Evolutionary conservation across 2,888 invertebrate species (phyloP).

Genomic region (Vanessa cardui): DNA sequence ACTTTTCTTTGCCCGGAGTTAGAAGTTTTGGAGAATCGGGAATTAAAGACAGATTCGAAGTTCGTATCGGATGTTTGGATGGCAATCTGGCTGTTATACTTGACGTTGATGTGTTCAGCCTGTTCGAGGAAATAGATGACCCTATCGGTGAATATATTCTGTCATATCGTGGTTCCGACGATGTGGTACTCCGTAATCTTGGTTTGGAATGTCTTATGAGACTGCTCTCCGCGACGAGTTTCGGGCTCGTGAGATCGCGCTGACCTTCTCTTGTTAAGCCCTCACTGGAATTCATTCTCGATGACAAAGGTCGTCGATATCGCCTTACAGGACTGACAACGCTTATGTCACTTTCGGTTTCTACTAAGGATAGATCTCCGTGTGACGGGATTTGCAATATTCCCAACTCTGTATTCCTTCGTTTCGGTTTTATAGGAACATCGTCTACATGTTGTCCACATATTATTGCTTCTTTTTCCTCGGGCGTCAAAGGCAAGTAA

Average conservation of each 20-base stretch:
- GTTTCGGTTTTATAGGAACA: constrained; percentile 58
- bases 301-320: constrained; percentile 70
- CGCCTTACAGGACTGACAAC: constrained; percentile 68
- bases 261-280: constrained; percentile 68
- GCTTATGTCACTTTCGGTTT: constrained; percentile 76
- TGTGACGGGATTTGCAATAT: constrained; percentile 61
- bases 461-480: constrained; percentile 75
- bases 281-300: constrained; percentile 74
- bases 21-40: constrained; percentile 76
- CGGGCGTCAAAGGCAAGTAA: constrained; percentile 79
- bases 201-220: constrained; percentile 64
- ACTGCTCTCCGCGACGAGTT: constrained; percentile 67
- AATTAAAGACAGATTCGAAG: constrained; percentile 75
- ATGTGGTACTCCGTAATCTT: constrained; percentile 71
- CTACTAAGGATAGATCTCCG: constrained; percentile 71
- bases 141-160: constrained; percentile 73
- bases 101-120: constrained; percentile 66
- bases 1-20: constrained; percentile 77
- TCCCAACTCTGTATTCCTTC: constrained; percentile 59
- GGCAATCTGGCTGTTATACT: constrained; percentile 63
- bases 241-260: constrained; percentile 69
- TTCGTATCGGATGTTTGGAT: constrained; percentile 66
- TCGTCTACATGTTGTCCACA: constrained; percentile 61
- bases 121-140: constrained; percentile 68
- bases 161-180: constrained; percentile 75